Base-by-base conservation (phyloP, 2,113 vertebrate genomes). In the Regulus satrapa region DNA sequence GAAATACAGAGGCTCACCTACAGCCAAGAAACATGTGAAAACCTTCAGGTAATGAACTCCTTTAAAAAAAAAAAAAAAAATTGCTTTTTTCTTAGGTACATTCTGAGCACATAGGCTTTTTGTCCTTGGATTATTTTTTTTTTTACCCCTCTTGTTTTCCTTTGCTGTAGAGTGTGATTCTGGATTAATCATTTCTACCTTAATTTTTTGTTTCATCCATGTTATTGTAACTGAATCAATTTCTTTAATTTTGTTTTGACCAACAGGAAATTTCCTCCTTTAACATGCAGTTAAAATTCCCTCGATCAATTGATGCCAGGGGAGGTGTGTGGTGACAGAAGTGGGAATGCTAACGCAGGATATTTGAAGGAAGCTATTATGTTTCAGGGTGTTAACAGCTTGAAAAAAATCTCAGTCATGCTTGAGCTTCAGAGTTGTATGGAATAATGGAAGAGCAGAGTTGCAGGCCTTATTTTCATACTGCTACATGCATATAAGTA, bases 1-100 rank as follows among this genome's bases (percentile, higher is more conserved):
- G 99, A 99, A 98, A 98, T 99, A 95, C 99, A 99, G 98, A 99
- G 99, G 97, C 98, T 99, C 76, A 99, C 99, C 12, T 99, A 99
- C 93, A 99, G 99, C 97, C 99, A 99, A 97, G 99, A 99, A 95
- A 99, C 99, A 36, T 99, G 99, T 95, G 99, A 99, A 98, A 99
- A 99, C 96, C 98, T 99, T 90, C 99, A 99, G 98, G 99, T 99
- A 97, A 97, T 92, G 61, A 49, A 18, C 43, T 40, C 9, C 29
- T 34, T 19, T 18, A 4, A 40, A 81, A 64, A n/a, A n/a, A n/a
- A n/a, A n/a, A n/a, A n/a, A n/a, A n/a, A n/a, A 59, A 59, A 55
- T 5, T 24, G 15, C 51, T 55, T 13, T 88, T 66, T 90, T 68
- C 31, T 85, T 73, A 77, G 18, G 6, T 88, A 10, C 8, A 18